Evolutionary conservation across 2,888 invertebrate species (phyloP).

Genomic region (Sarcophaga carnaria): DNA sequence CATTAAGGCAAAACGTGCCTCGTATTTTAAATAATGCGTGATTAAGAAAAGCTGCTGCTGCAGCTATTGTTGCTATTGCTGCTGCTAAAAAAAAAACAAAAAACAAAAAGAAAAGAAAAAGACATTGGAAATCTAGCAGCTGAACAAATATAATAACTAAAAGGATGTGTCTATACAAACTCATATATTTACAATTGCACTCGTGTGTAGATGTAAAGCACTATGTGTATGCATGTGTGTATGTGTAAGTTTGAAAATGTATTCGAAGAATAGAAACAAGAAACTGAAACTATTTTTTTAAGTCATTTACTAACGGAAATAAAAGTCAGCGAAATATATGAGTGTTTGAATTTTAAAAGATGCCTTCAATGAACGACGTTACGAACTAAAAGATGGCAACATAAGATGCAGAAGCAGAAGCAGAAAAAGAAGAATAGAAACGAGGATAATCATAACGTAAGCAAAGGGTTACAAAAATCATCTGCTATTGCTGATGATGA

Average conservation of each 20-base stretch:
- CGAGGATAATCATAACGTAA: neutral
- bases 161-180: constrained; percentile 6
- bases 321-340: constrained; percentile 63
- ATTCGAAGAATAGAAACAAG: constrained; percentile 36
- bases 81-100: neutral
- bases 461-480: constrained; percentile 35
- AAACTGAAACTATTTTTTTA: constrained; percentile 56
- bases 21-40: constrained; percentile 57
- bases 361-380: neutral
- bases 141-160: constrained; percentile 9
- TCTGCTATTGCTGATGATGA: constrained; percentile 25
- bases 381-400: neutral
- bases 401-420: neutral
- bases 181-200: neutral
- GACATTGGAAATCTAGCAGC: neutral
- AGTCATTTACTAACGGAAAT: constrained; percentile 65
- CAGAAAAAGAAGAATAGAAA: neutral
- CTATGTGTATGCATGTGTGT: neutral
- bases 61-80: neutral
- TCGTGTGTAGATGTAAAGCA: neutral
- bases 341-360: constrained; percentile 46
- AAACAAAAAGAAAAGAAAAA: neutral
- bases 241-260: neutral
- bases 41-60: constrained; percentile 50
- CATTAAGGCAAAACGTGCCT: constrained; percentile 61